These are phyloP conservation scores for Rutpela maculata DNA, from an alignment of 2,888 invertebrate genomes.

Conservation along the genomic window DNA sequence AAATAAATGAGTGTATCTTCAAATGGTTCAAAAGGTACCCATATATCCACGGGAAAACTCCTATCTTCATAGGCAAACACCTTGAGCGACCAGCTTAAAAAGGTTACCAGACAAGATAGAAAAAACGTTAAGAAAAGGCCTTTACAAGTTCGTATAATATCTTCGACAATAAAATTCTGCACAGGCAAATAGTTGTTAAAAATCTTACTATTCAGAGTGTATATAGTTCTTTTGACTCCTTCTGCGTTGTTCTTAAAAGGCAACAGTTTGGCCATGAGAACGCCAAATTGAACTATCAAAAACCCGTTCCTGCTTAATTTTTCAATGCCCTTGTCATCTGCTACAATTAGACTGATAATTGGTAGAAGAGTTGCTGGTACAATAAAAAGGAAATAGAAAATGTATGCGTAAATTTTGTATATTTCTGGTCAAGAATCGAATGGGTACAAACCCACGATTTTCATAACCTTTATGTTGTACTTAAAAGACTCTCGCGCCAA, in stretches of 20 bases:
- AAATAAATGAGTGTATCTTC: too few relatives aligned
- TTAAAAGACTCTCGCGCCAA: slow-evolving; percentile 37
- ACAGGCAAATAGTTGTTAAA: slow-evolving; percentile 4
- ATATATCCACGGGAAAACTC: slow-evolving; percentile 42
- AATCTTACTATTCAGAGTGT: slow-evolving; percentile 12
- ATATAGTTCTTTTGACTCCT: slow-evolving; percentile 5
- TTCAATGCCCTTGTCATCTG: slow-evolving; percentile 8
- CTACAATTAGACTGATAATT: slow-evolving; percentile 13
- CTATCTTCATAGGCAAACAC: slow-evolving; percentile 35
- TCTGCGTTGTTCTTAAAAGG: slow-evolving; percentile 30
- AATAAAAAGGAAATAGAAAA: slow-evolving; percentile 31
- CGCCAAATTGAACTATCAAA: slow-evolving; percentile 25
- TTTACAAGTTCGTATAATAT: slow-evolving; percentile 19
- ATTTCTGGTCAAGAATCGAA: slow-evolving; percentile 27
- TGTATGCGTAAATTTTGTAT: slow-evolving; percentile 14
- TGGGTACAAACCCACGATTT: slow-evolving; percentile 41
- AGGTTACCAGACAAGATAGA: slow-evolving; percentile 9
- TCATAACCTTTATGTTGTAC: slow-evolving; percentile 31
- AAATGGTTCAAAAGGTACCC: slow-evolving; percentile 47
- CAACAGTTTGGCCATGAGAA: slow-evolving; percentile 27
- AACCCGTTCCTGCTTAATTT: slow-evolving; percentile 14
- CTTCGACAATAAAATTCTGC: slow-evolving; percentile 25
- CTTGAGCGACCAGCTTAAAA: slow-evolving; percentile 35
- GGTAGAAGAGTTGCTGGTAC: slow-evolving; percentile 26
- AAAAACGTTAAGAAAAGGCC: slow-evolving; percentile 16